Evolutionary conservation across 2,797 vertebrate species (phyloP).

Genomic region (Spheniscus humboldti): DNA sequence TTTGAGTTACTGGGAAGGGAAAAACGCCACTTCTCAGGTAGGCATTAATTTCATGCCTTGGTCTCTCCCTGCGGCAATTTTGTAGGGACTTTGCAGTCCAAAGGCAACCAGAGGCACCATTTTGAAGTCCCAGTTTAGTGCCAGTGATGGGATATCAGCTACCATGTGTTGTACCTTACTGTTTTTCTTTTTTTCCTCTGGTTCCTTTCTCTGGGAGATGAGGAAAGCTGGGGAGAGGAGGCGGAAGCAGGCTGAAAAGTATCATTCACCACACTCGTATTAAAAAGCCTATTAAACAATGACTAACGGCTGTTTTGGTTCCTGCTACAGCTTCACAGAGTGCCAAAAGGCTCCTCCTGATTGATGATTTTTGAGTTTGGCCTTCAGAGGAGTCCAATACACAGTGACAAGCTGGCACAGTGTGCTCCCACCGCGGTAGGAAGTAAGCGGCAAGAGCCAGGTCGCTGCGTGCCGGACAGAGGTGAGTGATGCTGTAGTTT

Average conservation of each 20-base stretch:
- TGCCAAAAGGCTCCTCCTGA: background rate
- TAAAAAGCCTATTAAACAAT: background rate
- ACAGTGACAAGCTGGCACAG: background rate
- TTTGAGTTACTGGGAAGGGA: background rate
- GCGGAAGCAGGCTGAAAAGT: background rate
- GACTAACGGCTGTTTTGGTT: background rate
- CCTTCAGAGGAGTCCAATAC: background rate
- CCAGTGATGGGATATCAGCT: background rate
- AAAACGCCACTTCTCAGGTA: background rate
- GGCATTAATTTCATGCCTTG: background rate
- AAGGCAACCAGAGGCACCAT: background rate
- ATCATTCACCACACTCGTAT: background rate
- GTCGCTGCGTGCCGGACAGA: fast-evolving
- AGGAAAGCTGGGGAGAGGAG: background rate
- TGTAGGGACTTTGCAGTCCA: background rate
- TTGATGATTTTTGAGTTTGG: background rate
- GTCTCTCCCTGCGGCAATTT: background rate
- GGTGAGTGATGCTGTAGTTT: background rate
- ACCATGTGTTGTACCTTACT: background rate
- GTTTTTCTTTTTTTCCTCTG: background rate
- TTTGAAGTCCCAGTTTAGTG: background rate
- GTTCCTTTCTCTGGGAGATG: background rate
- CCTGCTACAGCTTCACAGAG: background rate
- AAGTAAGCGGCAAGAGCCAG: background rate
- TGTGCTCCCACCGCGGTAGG: fast-evolving